These are phyloP conservation scores for Gadopsis bispinosus DNA, from an alignment of 2,797 vertebrate genomes.

Conservation along the genomic window DNA sequence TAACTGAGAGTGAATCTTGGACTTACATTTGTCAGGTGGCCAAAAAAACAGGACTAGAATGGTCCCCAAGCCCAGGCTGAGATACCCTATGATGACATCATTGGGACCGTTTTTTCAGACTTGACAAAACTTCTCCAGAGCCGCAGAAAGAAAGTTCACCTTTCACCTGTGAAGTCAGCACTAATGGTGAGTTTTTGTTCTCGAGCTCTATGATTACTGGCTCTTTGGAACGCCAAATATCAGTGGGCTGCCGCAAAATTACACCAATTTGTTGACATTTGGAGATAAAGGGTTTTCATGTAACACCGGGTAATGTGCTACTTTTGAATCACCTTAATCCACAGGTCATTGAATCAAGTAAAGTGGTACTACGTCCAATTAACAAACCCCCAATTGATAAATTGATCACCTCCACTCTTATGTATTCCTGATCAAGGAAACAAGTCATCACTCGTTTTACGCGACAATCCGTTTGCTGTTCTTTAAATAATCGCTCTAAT, in stretches of 20 bases:
- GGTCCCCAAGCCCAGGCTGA: background rate
- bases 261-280: background rate
- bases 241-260: background rate
- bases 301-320: background rate
- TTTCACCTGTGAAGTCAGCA: background rate
- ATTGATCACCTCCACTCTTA: slow-evolving; percentile 31
- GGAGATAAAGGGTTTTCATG: background rate
- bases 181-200: background rate
- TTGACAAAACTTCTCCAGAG: background rate
- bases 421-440: background rate
- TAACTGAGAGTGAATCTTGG: too few relatives aligned
- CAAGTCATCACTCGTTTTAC: slow-evolving; percentile 11
- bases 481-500: slow-evolving; percentile 15
- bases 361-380: background rate
- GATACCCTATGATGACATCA: background rate
- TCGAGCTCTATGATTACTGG: background rate
- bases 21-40: too few relatives aligned
- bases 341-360: background rate
- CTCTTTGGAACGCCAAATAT: background rate
- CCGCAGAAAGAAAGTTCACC: background rate
- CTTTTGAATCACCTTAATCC: background rate
- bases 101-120: background rate
- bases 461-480: slow-evolving; percentile 7
- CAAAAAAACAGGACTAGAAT: too few relatives aligned
- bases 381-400: slow-evolving; percentile 10